Conservation (phyloP, 2,888 invertebrate genomes). For the Aspidiotus rigidus region DNA sequence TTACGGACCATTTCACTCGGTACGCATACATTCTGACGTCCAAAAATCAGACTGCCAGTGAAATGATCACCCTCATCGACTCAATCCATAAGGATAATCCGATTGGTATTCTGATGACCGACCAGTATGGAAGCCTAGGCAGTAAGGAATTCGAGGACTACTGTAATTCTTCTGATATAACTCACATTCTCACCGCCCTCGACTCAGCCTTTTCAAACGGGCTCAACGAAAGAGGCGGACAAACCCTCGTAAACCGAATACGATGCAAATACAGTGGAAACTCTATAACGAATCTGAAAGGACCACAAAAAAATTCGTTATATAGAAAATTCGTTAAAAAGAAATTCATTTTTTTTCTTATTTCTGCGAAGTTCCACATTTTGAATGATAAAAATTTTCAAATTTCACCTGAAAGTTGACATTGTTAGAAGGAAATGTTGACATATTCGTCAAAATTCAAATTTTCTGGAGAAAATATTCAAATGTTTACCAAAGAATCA, state of each 20-base stretch:
- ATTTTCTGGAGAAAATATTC: no score
- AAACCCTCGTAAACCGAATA: conserved; percentile 5
- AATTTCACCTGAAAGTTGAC: no score
- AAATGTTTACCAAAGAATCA: no score
- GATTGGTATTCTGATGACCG: not conserved
- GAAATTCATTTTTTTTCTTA: no score
- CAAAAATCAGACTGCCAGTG: conserved; percentile 38
- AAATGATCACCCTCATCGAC: conserved; percentile 38
- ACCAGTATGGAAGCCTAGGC: not conserved
- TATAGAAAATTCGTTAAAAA: no score
- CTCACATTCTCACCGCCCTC: not conserved
- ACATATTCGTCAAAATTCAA: no score
- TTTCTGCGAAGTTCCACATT: no score
- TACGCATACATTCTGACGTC: conserved; percentile 39
- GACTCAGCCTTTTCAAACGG: not conserved
- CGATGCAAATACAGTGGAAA: conserved; percentile 1
- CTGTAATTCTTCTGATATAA: not conserved
- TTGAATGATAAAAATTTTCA: no score
- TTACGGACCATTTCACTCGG: conserved; percentile 39
- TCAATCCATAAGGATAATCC: not conserved
- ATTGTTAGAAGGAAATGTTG: no score
- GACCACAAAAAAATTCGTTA: no score
- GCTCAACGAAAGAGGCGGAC: not conserved
- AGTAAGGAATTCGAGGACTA: not conserved
- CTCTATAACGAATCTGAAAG: no score